Evolutionary conservation across 2,888 invertebrate genomes (phyloP), one percentile per base, ranked within the genome.

Genomic region (Plusia festucae): DNA sequence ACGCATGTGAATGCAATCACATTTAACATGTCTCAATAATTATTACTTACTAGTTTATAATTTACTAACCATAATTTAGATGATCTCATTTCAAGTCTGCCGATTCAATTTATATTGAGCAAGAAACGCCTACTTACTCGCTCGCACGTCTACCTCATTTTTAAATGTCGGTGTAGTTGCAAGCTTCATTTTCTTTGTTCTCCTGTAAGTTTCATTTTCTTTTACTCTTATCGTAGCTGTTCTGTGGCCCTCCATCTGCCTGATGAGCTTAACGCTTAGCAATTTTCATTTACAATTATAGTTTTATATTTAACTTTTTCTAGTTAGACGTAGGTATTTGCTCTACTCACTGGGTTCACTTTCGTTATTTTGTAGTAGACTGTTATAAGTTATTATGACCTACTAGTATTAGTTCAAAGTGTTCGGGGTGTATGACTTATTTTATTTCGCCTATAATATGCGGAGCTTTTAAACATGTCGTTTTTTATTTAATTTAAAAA

Each of bases 1-100:
- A 82, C 72, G 91, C 90, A 91, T 90, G 90, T 64, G 73, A 60
- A 77, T 79, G 82, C 69, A 68, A 60, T 73, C 70, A 76, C 68
- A 69, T 73, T 64, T 79, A 70, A 78, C 70, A 76, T 66, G 34
- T 55, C 64, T 64, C 16, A 56, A 65, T 62, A 55, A 64, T 68
- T 58, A 60, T 62, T 70, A 68, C 66, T 56, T 71, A 60, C 65
- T 70, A 68, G 68, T 56, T 71, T 57, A 65, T 78, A 62, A 81
- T 79, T 67, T 71, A 80, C 81, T 80, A 79, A 81, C 79, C 70
- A 60, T 72, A 71, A 73, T 62, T 73, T 76, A 73, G 67, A 71
- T 80, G 79, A 68, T 71, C 75, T 75, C 78, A 78, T 75, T 72
- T 75, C 70, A 78, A 69, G 69, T 78, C 72, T 75, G 72, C 68